phyloP scores from a whole-genome alignment of 1,140 invertebrate genomes.

The Drosophila simulans region DNA sequence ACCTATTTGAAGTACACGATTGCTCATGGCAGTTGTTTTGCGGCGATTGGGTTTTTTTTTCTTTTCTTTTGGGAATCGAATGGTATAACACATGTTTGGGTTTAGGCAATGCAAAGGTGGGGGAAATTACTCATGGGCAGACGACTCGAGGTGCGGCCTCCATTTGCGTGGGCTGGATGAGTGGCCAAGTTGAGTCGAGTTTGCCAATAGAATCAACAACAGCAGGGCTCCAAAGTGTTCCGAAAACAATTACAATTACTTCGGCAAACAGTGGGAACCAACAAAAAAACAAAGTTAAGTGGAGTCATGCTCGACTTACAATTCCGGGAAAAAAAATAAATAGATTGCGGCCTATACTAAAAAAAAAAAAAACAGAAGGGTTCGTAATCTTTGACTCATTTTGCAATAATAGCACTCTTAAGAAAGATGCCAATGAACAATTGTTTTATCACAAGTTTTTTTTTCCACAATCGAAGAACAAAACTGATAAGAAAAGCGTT shows the following conservation, averaged over 20 bases:
- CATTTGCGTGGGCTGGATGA: constrained; percentile 38
- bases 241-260: constrained; percentile 68
- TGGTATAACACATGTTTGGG: background rate
- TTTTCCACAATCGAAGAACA: background rate
- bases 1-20: constrained; percentile 6
- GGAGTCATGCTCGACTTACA: constrained; percentile 32
- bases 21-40: constrained; percentile 24
- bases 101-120: constrained; percentile 1
- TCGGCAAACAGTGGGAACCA: constrained; percentile 52
- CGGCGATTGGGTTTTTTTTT: constrained; percentile 1
- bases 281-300: constrained; percentile 5
- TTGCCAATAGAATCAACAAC: constrained; percentile 73
- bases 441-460: background rate
- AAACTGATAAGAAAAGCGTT: background rate
- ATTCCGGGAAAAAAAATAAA: constrained; percentile 24
- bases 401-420: background rate
- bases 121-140: constrained; percentile 38
- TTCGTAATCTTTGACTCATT: background rate
- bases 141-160: constrained; percentile 36
- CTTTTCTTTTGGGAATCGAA: constrained; percentile 17
- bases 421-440: background rate
- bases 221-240: constrained; percentile 36
- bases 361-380: background rate
- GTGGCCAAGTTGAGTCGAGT: constrained; percentile 32
- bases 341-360: constrained; percentile 8